Percentiles rank a stretch among this genome's conserved stretches.
Evolutionary conservation across 2,797 vertebrate species (phyloP).

Genomic region (Mionectes olivaceus): DNA sequence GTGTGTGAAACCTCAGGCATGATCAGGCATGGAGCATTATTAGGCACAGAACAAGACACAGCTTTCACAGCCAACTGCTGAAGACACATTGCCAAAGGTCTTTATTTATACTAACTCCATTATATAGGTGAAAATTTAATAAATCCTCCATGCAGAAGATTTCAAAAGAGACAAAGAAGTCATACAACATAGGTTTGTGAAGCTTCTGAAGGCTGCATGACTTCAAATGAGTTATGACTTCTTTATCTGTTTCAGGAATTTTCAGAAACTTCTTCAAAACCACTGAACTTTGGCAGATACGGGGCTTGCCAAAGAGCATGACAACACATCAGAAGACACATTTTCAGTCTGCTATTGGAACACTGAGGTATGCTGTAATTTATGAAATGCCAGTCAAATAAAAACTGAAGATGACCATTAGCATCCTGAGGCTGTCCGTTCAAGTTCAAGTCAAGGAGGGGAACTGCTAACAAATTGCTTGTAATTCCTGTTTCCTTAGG

Average conservation of each 20-base stretch:
- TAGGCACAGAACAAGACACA: conserved; percentile 41
- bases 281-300: not conserved
- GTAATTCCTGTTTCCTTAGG: not conserved
- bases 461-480: not conserved
- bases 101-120: not conserved
- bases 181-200: not conserved
- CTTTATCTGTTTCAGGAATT: not conserved
- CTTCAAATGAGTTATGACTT: not conserved
- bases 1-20: conserved; percentile 36
- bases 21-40: conserved; percentile 17
- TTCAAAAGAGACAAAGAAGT: conserved; percentile 17
- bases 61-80: conserved; percentile 31
- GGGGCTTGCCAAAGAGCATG: not conserved
- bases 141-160: not conserved
- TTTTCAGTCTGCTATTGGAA: not conserved
- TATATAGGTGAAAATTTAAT: not conserved
- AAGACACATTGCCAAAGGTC: not conserved
- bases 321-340: not conserved
- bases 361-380: not conserved
- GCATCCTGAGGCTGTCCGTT: not conserved
- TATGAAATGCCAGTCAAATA: not conserved
- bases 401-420: not conserved
- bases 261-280: not conserved
- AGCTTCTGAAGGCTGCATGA: not conserved
- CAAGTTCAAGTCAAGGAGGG: not conserved